These are phyloP conservation scores for Polypedilum vanderplanki DNA, from an alignment of 1,140 invertebrate species.

Conservation along the genomic window DNA sequence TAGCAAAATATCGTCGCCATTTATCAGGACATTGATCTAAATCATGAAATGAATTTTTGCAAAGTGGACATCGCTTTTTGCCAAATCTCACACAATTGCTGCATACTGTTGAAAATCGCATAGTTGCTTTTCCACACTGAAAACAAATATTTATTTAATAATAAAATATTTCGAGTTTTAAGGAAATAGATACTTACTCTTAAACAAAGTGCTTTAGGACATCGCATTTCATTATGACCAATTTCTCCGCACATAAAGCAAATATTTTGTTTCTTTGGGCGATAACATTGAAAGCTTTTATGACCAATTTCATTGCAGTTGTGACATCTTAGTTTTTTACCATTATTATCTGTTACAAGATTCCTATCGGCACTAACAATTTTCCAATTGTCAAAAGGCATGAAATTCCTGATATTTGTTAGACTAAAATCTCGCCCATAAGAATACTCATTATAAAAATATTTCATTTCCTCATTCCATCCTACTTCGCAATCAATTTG, in stretches of 20 bases:
- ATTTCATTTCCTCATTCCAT: slow-evolving; percentile 48
- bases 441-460: slow-evolving; percentile 56
- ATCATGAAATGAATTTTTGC: slow-evolving; percentile 52
- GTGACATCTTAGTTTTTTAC: slow-evolving; percentile 46
- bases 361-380: slow-evolving; percentile 43
- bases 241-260: slow-evolving; percentile 56
- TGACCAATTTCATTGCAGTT: slow-evolving; percentile 53
- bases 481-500: slow-evolving; percentile 33
- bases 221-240: slow-evolving; percentile 55
- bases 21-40: slow-evolving; percentile 55
- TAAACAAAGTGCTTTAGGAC: slow-evolving; percentile 57
- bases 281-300: slow-evolving; percentile 47
- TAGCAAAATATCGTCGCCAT: slow-evolving; percentile 61
- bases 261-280: slow-evolving; percentile 43
- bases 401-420: slow-evolving; percentile 46
- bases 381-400: slow-evolving; percentile 53
- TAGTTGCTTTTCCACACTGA: slow-evolving; percentile 56
- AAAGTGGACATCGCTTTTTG: slow-evolving; percentile 49
- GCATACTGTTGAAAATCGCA: slow-evolving; percentile 49
- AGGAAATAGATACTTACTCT: slow-evolving; percentile 48
- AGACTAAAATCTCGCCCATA: slow-evolving; percentile 53
- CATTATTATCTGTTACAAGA: slow-evolving; percentile 32
- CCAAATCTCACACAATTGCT: slow-evolving; percentile 52
- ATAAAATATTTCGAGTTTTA: neutral
- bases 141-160: slow-evolving; percentile 39